phyloP scores from a whole-genome alignment of 2,113 vertebrate genomes.

The Felis chaus region DNA sequence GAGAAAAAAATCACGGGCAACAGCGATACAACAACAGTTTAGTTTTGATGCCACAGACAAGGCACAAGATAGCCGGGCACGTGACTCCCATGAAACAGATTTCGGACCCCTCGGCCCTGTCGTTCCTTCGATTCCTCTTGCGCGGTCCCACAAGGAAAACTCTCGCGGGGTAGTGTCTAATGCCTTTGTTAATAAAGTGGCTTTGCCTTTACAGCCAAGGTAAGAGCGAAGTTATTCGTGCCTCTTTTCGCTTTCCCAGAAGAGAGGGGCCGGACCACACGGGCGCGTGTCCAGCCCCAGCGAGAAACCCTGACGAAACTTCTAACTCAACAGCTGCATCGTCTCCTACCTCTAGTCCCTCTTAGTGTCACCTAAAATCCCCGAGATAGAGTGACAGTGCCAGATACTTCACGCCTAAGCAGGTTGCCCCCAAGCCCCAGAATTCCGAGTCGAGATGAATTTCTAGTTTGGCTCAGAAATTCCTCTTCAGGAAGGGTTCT shows the following conservation, averaged over 20 bases:
- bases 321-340: neutral
- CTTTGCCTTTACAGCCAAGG: neutral
- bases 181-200: neutral
- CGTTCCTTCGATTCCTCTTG: neutral
- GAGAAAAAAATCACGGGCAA: neutral
- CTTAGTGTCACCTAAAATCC: neutral
- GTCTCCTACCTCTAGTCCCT: neutral
- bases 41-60: conserved; percentile 21
- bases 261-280: neutral
- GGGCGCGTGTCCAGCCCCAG: neutral
- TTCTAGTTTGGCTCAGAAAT: neutral
- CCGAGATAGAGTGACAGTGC: neutral
- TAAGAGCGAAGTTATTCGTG: neutral
- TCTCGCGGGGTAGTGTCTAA: neutral
- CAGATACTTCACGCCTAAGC: neutral
- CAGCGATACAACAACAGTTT: neutral
- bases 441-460: neutral
- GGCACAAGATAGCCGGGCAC: neutral
- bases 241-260: neutral
- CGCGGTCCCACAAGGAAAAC: neutral
- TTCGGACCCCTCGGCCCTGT: neutral
- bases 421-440: neutral
- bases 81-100: neutral
- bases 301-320: neutral
- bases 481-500: neutral